Percentiles rank a stretch among this genome's conserved stretches.
phyloP scores from a whole-genome alignment of 64 coral and sea anemone species.

The Platygyra sinensis region DNA sequence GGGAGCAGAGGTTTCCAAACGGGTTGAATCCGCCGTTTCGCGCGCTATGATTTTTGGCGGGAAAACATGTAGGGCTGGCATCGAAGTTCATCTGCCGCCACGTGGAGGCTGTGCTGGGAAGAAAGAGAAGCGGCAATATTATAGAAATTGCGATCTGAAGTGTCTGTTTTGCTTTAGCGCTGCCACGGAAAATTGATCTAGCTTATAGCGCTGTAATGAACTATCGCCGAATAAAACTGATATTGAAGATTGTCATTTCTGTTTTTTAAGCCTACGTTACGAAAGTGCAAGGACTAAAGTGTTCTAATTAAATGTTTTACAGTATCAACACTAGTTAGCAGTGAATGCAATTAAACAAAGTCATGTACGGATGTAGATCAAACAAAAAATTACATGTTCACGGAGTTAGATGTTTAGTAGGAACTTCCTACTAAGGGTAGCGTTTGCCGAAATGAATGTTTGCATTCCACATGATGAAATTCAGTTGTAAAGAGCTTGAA shows the following conservation, averaged over 20 bases:
- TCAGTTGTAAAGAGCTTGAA: no score
- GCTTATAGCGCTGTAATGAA: not conserved
- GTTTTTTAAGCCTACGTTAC: not conserved
- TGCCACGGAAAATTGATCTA: not conserved
- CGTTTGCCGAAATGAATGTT: no score
- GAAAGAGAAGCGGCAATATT: not conserved
- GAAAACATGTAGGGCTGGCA: slow-evolving; percentile 24
- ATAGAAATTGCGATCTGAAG: not conserved
- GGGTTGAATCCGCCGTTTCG: slow-evolving; percentile 18
- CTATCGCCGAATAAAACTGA: not conserved
- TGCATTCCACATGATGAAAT: no score
- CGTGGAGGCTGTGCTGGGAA: not conserved
- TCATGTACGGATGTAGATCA: no score
- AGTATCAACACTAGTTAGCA: no score
- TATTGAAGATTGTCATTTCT: not conserved
- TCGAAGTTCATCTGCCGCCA: slow-evolving; percentile 24
- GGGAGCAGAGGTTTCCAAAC: slow-evolving; percentile 19
- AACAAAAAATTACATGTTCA: no score
- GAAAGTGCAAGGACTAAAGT: no score
- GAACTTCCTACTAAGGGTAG: no score
- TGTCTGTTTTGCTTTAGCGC: slow-evolving; percentile 19
- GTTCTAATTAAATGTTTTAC: no score
- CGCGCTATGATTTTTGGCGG: not conserved
- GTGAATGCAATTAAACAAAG: no score
- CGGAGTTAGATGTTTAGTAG: no score